These are phyloP conservation scores for Spinibarbus caldwelli DNA, from an alignment of 2,797 vertebrate genomes.

Conservation along the genomic window DNA sequence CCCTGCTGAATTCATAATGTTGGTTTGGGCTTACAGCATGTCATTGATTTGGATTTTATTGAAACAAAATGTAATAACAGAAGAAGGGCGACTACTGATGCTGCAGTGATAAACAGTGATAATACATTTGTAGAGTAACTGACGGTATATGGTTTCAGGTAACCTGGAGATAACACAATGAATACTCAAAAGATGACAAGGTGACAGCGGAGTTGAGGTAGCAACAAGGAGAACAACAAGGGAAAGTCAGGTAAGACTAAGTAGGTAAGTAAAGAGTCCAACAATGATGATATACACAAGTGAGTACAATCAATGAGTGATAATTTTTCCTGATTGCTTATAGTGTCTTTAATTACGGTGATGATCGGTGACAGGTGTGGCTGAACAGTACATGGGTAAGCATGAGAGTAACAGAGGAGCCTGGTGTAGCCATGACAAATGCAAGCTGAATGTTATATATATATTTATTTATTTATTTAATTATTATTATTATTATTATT, in stretches of 20 bases:
- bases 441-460: too few relatives aligned
- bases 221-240: neutral
- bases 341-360: neutral
- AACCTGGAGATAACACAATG: neutral
- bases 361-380: neutral
- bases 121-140: too few relatives aligned
- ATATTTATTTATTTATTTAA: too few relatives aligned
- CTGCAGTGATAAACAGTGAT: too few relatives aligned
- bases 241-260: too few relatives aligned
- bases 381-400: too few relatives aligned
- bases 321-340: neutral
- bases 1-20: neutral
- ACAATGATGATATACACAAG: neutral
- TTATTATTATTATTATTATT: too few relatives aligned
- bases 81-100: neutral
- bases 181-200: neutral
- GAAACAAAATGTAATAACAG: neutral
- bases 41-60: too few relatives aligned
- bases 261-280: neutral
- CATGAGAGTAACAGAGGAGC: too few relatives aligned
- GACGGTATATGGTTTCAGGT: neutral
- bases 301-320: neutral
- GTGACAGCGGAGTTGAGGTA: neutral
- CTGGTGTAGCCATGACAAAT: too few relatives aligned
- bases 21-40: too few relatives aligned